Base-by-base conservation (phyloP, 2,113 vertebrate species). In the Leiothrix lutea region DNA sequence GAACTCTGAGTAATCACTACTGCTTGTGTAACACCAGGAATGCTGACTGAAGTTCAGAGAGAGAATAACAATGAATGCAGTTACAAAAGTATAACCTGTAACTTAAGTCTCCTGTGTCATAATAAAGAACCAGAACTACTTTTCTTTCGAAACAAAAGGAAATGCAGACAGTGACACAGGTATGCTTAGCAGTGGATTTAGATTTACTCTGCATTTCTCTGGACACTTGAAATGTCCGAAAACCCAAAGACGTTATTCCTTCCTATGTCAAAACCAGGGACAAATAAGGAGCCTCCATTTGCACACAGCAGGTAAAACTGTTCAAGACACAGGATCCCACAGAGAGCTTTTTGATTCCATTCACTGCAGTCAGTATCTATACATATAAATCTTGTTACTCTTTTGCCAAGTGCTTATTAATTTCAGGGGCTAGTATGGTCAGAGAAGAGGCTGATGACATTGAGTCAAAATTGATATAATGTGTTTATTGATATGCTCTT, bases 161-260 rank as follows among this genome's bases (percentile, higher is more conserved):
- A 89, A 73, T 16, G 62, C 0, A 6, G 22, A 13, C 54, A 67
- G 33, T 19, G 60, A 44, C 2, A 33, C 19, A 13, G 0, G 2
- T 22, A 57, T 21, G 9, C 31, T 67, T 51, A 67, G 19, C 16
- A 72, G 8, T 24, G 7, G 62, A 80, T 73, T 88, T 48, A 53
- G 31, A 36, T 72, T 83, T 69, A 60, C 11, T 22, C 26, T 12
- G 8, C 35, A 62, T 42, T 85, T 35, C 9, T 57, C 42, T n/a
- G 22, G n/a, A 35, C 10, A 18, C 18, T 36, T 18, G 13, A 54
- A 61, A 51, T 44, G 6, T 11, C 58, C 71, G 24, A 65, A 92
- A 81, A 84, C 23, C 35, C 28, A 12, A 69, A 86, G 11, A 42
- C 8, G 62, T 47, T 38, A 23, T n/a, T 69, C 20, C 61, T 73